Percentiles rank a stretch among this genome's conserved stretches.
Conservation (phyloP, 2,113 vertebrate species). For the Pituophis catenifer region DNA sequence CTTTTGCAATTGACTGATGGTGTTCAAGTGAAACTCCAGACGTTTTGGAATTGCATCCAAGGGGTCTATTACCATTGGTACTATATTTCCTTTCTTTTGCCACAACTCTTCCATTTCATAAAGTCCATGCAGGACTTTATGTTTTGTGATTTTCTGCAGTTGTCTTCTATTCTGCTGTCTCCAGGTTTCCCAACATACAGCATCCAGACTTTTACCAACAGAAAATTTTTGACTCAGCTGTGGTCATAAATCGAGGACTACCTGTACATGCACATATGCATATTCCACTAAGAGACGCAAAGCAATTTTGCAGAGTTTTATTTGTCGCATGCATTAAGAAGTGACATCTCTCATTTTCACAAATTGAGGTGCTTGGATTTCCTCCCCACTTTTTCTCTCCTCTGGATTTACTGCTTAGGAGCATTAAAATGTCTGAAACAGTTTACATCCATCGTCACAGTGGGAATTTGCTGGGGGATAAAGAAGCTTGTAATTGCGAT, state of each 20-base stretch:
- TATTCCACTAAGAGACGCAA: constrained; percentile 62
- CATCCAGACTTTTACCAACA: background rate
- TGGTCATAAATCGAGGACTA: background rate
- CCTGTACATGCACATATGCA: background rate
- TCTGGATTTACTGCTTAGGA: constrained; percentile 59
- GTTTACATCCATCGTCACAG: constrained; percentile 64
- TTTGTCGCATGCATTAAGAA: constrained; percentile 66
- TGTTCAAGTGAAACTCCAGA: background rate
- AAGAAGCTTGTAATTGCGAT: constrained; percentile 67
- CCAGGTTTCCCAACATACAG: background rate
- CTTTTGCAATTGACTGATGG: background rate
- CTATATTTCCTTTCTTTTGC: background rate
- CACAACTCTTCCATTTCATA: background rate
- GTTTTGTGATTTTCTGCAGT: background rate
- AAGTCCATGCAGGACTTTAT: background rate
- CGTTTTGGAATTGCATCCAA: background rate
- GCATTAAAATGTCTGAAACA: constrained; percentile 69
- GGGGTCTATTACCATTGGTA: too few relatives aligned
- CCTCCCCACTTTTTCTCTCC: constrained; percentile 28
- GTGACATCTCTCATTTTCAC: constrained; percentile 36
- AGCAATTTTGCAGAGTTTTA: constrained; percentile 66
- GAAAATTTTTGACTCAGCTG: background rate
- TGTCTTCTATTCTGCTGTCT: background rate
- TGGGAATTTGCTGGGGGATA: constrained; percentile 68
- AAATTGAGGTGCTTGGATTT: constrained; percentile 45